phyloP scores from a whole-genome alignment of 2,113 vertebrate genomes.

The Cryptomyrus ogoouensis region DNA sequence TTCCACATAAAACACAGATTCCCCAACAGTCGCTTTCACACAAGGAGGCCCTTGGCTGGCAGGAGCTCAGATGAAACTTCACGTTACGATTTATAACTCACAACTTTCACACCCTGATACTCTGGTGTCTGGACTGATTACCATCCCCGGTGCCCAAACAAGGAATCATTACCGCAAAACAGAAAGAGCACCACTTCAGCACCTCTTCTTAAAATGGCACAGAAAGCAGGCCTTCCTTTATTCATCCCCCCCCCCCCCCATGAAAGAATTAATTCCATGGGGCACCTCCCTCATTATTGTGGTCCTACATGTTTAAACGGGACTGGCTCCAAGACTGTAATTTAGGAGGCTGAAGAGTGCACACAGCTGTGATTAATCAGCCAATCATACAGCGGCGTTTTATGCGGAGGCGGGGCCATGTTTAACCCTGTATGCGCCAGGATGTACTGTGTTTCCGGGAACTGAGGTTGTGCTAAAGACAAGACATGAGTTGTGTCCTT shows the following conservation, averaged over 20 bases:
- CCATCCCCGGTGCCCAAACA: background rate
- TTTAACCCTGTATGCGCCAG: background rate
- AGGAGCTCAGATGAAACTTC: background rate
- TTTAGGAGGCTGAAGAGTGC: background rate
- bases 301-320: background rate
- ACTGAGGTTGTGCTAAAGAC: background rate
- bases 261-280: background rate
- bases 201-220: background rate
- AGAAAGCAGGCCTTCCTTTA: background rate
- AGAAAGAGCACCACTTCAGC: background rate
- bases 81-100: background rate
- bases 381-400: background rate
- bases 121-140: background rate
- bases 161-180: background rate
- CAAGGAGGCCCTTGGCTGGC: background rate
- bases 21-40: background rate
- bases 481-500: background rate
- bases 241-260: background rate
- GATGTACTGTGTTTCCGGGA: background rate
- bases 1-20: background rate
- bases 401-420: background rate
- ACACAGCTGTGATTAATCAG: background rate
- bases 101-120: background rate
- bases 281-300: background rate
- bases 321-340: background rate